Conservation (phyloP, 2,888 invertebrate genomes). For the Scaptomyza parva region DNA sequence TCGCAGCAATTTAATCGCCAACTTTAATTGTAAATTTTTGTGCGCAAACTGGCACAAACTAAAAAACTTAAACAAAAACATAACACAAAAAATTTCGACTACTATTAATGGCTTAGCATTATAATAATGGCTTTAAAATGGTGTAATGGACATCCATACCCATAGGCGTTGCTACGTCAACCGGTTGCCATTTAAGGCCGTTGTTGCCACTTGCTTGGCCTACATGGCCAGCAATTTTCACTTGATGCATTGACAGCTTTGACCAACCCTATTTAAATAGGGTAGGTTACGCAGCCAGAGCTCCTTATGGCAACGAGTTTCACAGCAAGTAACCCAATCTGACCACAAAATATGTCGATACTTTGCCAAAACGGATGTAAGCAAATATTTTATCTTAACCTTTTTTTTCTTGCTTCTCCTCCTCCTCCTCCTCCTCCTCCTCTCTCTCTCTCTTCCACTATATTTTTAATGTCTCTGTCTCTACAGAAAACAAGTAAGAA, state of each 20-base stretch:
- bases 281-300: conserved; percentile 39
- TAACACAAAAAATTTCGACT: conserved; percentile 6
- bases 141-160: conserved; percentile 65
- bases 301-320: conserved; percentile 44
- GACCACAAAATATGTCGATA: conserved; percentile 63
- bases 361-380: conserved; percentile 66
- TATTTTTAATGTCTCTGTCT: conserved; percentile 4
- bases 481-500: no score
- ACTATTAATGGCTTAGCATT: conserved; percentile 69
- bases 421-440: background rate
- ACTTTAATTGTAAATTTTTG: conserved; percentile 78
- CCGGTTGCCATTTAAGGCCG: conserved; percentile 74
- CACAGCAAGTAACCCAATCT: conserved; percentile 38
- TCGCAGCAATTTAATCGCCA: conserved; percentile 72
- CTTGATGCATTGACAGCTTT: conserved; percentile 71
- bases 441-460: background rate
- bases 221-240: conserved; percentile 76
- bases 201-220: conserved; percentile 32
- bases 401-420: background rate
- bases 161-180: conserved; percentile 68
- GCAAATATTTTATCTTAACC: conserved; percentile 38
- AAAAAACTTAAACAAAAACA: background rate
- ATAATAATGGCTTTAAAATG: conserved; percentile 70
- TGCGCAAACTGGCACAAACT: conserved; percentile 32
- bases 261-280: conserved; percentile 42